A percentile compares a stretch with the other conserved stretches of the same genome.
These are phyloP conservation scores for Cydia fagiglandana DNA, from an alignment of 1,140 invertebrate genomes.

Conservation along the genomic window DNA sequence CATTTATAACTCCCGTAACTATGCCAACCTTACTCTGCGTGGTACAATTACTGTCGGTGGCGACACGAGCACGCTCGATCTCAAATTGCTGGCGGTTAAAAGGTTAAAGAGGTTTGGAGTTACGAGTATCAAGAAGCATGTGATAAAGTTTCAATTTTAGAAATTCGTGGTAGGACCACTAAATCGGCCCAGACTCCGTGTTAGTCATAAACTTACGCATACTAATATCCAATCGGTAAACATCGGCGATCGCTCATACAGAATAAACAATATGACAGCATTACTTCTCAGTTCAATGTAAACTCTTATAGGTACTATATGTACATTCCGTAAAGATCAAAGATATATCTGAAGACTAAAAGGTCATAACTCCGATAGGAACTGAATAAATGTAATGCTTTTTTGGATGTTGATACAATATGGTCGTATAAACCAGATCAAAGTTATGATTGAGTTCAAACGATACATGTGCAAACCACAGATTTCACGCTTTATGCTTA, in stretches of 20 bases:
- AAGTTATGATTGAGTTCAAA: conserved; percentile 9
- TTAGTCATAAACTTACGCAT: not conserved
- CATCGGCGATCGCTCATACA: not conserved
- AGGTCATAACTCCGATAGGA: not conserved
- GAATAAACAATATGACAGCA: conserved; percentile 2
- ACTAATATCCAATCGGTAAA: not conserved
- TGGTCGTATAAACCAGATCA: conserved; percentile 3
- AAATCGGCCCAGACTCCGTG: not conserved
- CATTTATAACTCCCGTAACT: too few relatives aligned
- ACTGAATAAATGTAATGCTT: not conserved
- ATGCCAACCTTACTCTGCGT: too few relatives aligned
- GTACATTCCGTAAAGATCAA: not conserved
- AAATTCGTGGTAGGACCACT: too few relatives aligned
- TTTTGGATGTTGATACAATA: not conserved
- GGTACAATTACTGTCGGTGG: too few relatives aligned
- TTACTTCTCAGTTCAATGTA: not conserved
- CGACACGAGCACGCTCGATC: too few relatives aligned
- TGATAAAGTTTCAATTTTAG: too few relatives aligned
- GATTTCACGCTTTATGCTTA: not conserved
- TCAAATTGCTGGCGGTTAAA: too few relatives aligned
- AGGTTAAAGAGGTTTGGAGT: too few relatives aligned
- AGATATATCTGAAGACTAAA: not conserved
- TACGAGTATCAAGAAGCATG: too few relatives aligned
- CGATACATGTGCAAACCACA: not conserved
- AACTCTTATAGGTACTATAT: too few relatives aligned